These are phyloP conservation scores for Zoanthus sociatus DNA, from an alignment of 92 coral and sea anemone genomes.

Conservation along the genomic window DNA sequence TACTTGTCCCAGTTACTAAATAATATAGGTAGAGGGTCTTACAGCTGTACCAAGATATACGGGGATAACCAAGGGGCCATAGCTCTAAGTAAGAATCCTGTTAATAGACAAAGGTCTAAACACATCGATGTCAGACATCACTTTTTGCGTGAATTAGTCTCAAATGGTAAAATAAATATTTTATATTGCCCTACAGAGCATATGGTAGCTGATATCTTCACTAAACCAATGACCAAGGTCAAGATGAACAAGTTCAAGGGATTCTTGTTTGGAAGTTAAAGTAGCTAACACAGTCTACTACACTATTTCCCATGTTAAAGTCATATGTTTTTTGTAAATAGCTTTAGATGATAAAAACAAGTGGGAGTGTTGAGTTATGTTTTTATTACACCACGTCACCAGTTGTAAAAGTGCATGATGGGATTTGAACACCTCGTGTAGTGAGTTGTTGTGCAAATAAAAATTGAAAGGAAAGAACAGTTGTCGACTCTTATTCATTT, in stretches of 20 bases:
- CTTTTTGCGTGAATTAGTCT: slow-evolving; percentile 3
- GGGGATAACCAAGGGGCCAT: slow-evolving; percentile 56
- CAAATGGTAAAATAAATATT: not conserved
- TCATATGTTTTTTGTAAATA: not conserved
- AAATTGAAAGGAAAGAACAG: not conserved
- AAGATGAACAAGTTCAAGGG: slow-evolving; percentile 13
- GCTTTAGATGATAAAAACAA: slow-evolving; percentile 28
- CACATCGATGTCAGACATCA: slow-evolving; percentile 45
- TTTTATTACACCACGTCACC: not conserved
- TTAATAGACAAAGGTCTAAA: slow-evolving; percentile 50
- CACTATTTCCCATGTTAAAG: not conserved
- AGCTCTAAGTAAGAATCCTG: slow-evolving; percentile 32
- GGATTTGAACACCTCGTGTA: not conserved
- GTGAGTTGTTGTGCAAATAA: not conserved
- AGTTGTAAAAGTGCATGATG: not conserved
- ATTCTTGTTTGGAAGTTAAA: slow-evolving; percentile 26
- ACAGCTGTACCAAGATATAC: slow-evolving; percentile 27
- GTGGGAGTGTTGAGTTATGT: slow-evolving; percentile 19
- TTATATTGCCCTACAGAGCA: slow-evolving; percentile 25
- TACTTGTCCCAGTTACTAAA: slow-evolving; percentile 46
- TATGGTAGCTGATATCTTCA: slow-evolving; percentile 37
- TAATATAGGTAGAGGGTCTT: slow-evolving; percentile 6
- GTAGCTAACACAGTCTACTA: not conserved
- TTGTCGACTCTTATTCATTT: not conserved
- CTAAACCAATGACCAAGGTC: slow-evolving; percentile 23